These are phyloP conservation scores for Calliphora vomitoria DNA, from an alignment of 2,888 invertebrate species.

Conservation along the genomic window DNA sequence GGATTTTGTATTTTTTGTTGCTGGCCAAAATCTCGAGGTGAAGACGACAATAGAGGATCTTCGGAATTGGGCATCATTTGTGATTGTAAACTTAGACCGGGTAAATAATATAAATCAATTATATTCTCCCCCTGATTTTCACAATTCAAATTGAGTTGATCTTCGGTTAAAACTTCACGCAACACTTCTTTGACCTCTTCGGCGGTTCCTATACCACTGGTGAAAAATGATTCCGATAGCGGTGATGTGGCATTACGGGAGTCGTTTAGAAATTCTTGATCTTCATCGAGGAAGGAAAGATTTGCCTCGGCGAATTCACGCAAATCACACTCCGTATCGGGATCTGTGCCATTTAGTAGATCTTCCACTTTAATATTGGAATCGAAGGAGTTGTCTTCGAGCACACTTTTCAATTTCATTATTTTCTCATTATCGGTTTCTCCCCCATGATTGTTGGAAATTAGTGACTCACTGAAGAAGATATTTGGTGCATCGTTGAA, in stretches of 20 bases:
- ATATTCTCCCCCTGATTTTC: constrained; percentile 82
- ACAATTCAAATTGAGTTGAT: constrained; percentile 86
- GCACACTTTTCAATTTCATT: constrained; percentile 83
- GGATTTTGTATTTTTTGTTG: constrained; percentile 77
- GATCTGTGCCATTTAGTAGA: constrained; percentile 81
- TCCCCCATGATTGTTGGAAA: constrained; percentile 78
- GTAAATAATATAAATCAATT: constrained; percentile 84
- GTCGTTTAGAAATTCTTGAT: constrained; percentile 86
- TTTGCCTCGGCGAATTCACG: constrained; percentile 84
- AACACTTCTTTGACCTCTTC: constrained; percentile 94
- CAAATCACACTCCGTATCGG: constrained; percentile 82
- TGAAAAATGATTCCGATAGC: constrained; percentile 92
- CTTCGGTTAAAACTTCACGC: constrained; percentile 93
- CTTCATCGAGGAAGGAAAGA: constrained; percentile 84
- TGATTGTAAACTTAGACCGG: constrained; percentile 87
- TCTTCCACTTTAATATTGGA: constrained; percentile 83
- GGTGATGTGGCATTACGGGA: constrained; percentile 92
- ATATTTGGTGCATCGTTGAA: constrained; percentile 82
- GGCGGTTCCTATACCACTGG: constrained; percentile 92
- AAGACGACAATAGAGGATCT: constrained; percentile 93
- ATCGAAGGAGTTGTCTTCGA: constrained; percentile 83
- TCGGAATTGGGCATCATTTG: constrained; percentile 96
- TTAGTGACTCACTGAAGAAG: constrained; percentile 83
- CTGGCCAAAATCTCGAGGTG: constrained; percentile 90
- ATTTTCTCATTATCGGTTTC: constrained; percentile 83